Evolutionary conservation across 2,888 invertebrate genomes (phyloP).

Genomic region (Chrysolina americana): DNA sequence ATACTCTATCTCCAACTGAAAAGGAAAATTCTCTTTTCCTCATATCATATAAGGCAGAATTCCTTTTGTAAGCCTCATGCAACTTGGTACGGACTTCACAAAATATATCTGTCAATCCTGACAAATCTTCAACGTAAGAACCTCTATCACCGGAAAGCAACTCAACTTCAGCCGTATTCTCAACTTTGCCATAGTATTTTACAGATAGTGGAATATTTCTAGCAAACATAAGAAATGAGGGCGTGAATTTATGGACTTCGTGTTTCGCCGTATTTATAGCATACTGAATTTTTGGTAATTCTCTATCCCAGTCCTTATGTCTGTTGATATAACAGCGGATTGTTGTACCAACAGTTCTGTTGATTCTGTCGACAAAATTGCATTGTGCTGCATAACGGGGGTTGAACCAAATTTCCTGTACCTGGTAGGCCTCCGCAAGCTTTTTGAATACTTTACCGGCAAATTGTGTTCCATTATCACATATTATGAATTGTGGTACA

Average conservation of each 20-base stretch:
- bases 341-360: too few species aligned
- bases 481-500: too few species aligned
- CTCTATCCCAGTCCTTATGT: too few species aligned
- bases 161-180: conserved; percentile 3
- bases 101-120: not conserved
- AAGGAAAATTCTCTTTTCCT: not conserved
- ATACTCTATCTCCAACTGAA: too few species aligned
- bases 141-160: conserved; percentile 2
- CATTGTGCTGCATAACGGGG: too few species aligned
- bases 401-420: too few species aligned
- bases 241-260: conserved; percentile 52
- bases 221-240: conserved; percentile 49
- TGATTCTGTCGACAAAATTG: too few species aligned
- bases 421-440: too few species aligned
- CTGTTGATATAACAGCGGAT: too few species aligned
- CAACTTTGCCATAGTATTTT: conserved; percentile 20
- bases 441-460: too few species aligned
- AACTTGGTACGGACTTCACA: not conserved
- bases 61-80: conserved; percentile 1
- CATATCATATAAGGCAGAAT: too few species aligned
- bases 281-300: conserved; percentile 51
- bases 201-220: conserved; percentile 24
- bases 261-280: conserved; percentile 56
- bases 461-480: too few species aligned
- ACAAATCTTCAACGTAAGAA: not conserved